phyloP scores from a whole-genome alignment of 2,797 vertebrate species.

The Tolypeutes matacus region DNA sequence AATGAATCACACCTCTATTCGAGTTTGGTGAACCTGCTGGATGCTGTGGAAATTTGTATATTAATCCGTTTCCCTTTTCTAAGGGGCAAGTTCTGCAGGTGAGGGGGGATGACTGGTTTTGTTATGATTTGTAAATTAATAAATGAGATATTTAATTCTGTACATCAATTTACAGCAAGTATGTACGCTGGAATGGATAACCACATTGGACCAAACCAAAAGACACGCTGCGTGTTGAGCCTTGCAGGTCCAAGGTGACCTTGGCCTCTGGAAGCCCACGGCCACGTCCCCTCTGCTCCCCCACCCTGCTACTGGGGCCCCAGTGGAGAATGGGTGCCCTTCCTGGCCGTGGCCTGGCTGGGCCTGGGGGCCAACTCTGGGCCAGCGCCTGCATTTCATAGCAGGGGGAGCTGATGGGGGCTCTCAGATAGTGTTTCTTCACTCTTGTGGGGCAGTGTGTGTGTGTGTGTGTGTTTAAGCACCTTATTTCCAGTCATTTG shows the following conservation, averaged over 20 bases:
- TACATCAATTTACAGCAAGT: constrained; percentile 74
- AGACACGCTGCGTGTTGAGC: not conserved
- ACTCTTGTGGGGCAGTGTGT: not conserved
- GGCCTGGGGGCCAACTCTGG: not conserved
- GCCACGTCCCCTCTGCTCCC: not conserved
- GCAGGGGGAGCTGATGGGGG: constrained; percentile 4
- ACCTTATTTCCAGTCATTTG: constrained; percentile 29
- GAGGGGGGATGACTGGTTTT: constrained; percentile 25
- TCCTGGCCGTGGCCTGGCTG: too few relatives aligned
- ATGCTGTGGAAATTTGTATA: too few relatives aligned
- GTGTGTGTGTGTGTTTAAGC: not conserved
- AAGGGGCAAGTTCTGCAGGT: too few relatives aligned
- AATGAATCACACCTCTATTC: too few relatives aligned
- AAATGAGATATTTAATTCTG: constrained; percentile 79
- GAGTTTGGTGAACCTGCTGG: too few relatives aligned
- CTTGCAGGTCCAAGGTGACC: not conserved
- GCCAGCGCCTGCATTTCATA: constrained; percentile 44
- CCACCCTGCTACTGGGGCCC: not conserved
- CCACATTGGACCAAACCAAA: constrained; percentile 20
- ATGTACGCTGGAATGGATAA: constrained; percentile 77
- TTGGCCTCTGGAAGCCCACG: not conserved
- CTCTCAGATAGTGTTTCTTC: constrained; percentile 46
- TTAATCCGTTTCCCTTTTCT: too few relatives aligned
- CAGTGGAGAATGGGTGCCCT: not conserved
- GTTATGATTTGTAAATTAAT: constrained; percentile 78